Evolutionary conservation across 2,113 vertebrate genomes (phyloP).

Genomic region (Corapipo altera): DNA sequence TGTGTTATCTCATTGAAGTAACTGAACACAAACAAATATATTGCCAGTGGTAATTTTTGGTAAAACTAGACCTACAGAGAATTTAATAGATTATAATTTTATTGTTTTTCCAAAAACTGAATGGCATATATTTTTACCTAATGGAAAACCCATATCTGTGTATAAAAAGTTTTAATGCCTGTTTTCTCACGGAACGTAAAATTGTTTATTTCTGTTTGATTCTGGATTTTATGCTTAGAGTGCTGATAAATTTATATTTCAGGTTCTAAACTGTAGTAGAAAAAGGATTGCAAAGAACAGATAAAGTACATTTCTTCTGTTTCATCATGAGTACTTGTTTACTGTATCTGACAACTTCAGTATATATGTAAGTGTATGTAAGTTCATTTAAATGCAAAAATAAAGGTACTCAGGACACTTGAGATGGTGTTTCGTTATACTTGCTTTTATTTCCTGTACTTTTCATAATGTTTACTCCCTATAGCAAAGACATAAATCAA

Average conservation of each 20-base stretch:
- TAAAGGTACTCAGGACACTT: not conserved
- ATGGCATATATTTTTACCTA: not conserved
- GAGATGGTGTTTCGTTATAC: not conserved
- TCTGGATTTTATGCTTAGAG: not conserved
- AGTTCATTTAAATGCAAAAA: not conserved
- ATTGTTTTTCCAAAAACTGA: not conserved
- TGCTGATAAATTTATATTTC: not conserved
- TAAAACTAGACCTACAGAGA: not conserved
- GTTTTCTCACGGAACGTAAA: not conserved
- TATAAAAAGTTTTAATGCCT: not conserved
- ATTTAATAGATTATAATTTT: not conserved
- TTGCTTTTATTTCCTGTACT: not conserved
- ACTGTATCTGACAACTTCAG: not conserved
- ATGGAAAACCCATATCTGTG: accelerated
- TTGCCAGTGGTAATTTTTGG: not conserved
- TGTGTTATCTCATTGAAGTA: not conserved
- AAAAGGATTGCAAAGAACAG: not conserved
- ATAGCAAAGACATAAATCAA: not conserved
- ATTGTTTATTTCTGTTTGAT: not conserved
- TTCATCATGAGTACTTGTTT: not conserved
- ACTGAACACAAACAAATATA: not conserved
- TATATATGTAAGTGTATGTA: not conserved
- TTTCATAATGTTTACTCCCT: not conserved
- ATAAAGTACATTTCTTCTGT: not conserved
- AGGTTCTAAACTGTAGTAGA: not conserved